Evolutionary conservation across 2,113 vertebrate genomes (phyloP), one percentile per base, ranked within the genome.

Genomic region (Leptobrachium leishanense): DNA sequence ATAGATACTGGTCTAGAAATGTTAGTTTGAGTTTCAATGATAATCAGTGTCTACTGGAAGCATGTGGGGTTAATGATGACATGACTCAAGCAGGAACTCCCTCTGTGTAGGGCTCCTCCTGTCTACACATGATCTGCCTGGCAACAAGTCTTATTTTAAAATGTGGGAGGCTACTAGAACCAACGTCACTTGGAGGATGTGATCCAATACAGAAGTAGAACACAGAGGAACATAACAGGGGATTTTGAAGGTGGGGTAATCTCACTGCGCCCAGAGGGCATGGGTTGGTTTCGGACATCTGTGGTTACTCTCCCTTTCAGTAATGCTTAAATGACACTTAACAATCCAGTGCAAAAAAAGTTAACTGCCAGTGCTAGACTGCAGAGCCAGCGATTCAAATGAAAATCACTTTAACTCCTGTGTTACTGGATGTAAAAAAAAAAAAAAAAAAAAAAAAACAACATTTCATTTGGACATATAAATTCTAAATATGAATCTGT

Each of bases 131-230:
- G 20, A 12, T 53, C 59, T 43, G 75, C 67, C 75, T 31, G 67
- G 53, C 68, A 78, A 72, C 68, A 54, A 13, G 31, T 64, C 9
- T 68, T 70, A 69, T 68, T 63, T 53, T 59, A 63, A 77, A 71
- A 10, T 43, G 50, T 44, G 40, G 57, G 72, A 44, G 15, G 72
- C 13, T n/a, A 2, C 6, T 5, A 41, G 40, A 54, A 59, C 13
- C 5, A 2, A 59, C 53, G 53, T 73, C 71, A 73, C 71, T 42
- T 4, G 72, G 41, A 54, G 31, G 43, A 46, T 43, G 43, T 7
- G 68, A 40, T 46, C 68, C 50, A 70, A 20, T 15, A 12, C 69
- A 72, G 69, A 40, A 20, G 6, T 50, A 55, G 54, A 72, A 72
- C 54, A 55, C 50, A 31, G 5, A 54, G 20, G 54, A 15, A 72